Evolutionary conservation across 2,113 vertebrate species (phyloP).

Genomic region (Panurus biarmicus): DNA sequence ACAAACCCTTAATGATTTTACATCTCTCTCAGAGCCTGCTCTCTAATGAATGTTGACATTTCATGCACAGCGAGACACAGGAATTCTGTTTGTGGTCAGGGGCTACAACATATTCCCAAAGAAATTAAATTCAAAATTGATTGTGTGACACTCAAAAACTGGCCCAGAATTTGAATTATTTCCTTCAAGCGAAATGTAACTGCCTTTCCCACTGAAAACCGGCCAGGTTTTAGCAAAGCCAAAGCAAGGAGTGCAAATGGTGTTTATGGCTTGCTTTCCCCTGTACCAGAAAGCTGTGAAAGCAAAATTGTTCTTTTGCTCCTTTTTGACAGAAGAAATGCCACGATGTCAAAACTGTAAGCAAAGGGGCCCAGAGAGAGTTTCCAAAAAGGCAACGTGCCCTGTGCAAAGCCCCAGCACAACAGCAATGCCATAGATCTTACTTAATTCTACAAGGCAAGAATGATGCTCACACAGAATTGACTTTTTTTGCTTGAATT

Average conservation of each 20-base stretch:
- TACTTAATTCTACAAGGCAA: background rate
- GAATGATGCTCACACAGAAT: background rate
- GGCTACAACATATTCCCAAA: constrained; percentile 40
- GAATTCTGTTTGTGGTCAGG: constrained; percentile 38
- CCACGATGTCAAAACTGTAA: background rate
- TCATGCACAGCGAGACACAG: background rate
- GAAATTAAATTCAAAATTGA: constrained; percentile 58
- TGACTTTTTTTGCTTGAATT: background rate
- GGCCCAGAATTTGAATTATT: background rate
- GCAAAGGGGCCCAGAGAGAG: background rate
- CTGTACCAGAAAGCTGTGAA: background rate
- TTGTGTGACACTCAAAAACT: background rate
- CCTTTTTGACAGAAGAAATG: background rate
- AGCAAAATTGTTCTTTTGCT: constrained; percentile 9
- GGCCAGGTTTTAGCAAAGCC: background rate
- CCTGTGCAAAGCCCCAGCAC: background rate
- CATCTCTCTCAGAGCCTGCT: constrained; percentile 29
- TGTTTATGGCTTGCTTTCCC: background rate
- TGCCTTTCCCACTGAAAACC: background rate
- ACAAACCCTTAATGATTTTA: constrained; percentile 53
- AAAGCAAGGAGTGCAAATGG: background rate
- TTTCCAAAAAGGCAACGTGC: background rate
- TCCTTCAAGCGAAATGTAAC: background rate
- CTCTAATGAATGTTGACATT: constrained; percentile 53
- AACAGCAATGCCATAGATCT: background rate